These are phyloP conservation scores for Lasiurus cinereus DNA, from an alignment of 2,113 vertebrate species.

Conservation along the genomic window DNA sequence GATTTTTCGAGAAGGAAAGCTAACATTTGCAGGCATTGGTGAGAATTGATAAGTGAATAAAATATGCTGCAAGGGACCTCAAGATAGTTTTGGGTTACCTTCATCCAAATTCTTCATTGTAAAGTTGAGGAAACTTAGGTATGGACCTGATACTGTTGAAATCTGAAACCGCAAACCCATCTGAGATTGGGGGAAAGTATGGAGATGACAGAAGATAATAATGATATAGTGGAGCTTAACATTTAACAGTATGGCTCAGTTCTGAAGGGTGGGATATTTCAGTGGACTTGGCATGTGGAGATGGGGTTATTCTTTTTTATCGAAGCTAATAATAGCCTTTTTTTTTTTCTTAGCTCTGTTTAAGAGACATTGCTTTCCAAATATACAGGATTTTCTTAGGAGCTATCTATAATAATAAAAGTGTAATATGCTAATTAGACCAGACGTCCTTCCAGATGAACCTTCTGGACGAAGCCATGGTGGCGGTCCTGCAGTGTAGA, in stretches of 20 bases:
- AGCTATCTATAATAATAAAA: not conserved
- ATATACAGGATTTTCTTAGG: not conserved
- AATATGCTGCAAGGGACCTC: not conserved
- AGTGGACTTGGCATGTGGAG: not conserved
- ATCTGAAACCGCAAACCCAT: not conserved
- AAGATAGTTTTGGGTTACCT: not conserved
- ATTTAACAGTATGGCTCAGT: not conserved
- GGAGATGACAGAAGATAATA: not conserved
- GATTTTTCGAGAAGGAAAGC: not conserved
- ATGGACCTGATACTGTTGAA: not conserved
- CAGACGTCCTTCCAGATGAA: too few species aligned
- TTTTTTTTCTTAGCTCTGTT: conserved; percentile 2
- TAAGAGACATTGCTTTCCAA: not conserved
- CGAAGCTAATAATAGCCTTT: not conserved
- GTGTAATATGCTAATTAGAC: too few species aligned
- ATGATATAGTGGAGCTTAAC: not conserved
- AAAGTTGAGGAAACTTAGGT: not conserved
- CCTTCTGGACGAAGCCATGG: too few species aligned
- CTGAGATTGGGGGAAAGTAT: not conserved
- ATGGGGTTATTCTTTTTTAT: not conserved
- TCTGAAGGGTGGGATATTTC: not conserved
- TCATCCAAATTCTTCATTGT: not conserved
- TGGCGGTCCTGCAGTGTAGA: not conserved
- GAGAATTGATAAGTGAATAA: not conserved
- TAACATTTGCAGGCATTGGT: not conserved